Percentiles rank a stretch among this genome's conserved stretches.
These are phyloP conservation scores for Conchocele bisecta DNA, from an alignment of 2,888 invertebrate species.

Conservation along the genomic window DNA sequence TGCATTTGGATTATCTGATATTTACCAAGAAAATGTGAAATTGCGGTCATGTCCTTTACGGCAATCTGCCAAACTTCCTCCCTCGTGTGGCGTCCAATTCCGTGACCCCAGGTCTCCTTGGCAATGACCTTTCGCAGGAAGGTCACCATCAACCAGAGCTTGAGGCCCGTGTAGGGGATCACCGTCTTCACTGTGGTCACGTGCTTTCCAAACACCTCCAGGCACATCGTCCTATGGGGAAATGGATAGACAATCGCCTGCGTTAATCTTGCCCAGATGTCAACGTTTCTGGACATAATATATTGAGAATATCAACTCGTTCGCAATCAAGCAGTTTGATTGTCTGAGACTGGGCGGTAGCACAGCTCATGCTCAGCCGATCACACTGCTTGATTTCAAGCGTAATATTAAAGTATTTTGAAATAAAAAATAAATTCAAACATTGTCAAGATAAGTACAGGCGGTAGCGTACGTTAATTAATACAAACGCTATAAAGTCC, in stretches of 20 bases:
- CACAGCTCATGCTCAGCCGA: too few species aligned
- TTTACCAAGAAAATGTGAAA: constrained; percentile 81
- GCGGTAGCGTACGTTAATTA: neutral
- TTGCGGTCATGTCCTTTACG: constrained; percentile 77
- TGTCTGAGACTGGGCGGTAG: too few species aligned
- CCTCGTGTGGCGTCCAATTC: constrained; percentile 81
- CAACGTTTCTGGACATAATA: too few species aligned
- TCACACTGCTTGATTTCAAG: too few species aligned
- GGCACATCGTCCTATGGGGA: constrained; percentile 76
- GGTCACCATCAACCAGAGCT: constrained; percentile 66
- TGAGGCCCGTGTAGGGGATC: constrained; percentile 68
- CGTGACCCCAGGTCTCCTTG: constrained; percentile 79
- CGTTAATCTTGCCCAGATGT: too few species aligned
- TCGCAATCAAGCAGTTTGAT: too few species aligned
- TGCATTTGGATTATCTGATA: too few species aligned
- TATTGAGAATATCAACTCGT: too few species aligned
- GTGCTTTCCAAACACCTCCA: constrained; percentile 72
- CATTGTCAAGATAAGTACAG: neutral
- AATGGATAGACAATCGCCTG: neutral
- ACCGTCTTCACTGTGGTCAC: constrained; percentile 58
- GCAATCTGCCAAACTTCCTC: constrained; percentile 80
- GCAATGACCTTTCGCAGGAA: constrained; percentile 63
- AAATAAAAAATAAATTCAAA: too few species aligned
- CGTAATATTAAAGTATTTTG: too few species aligned
- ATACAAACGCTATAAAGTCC: neutral